Base-by-base conservation (phyloP, 2,888 invertebrate genomes). In the Limnephilus marmoratus region DNA sequence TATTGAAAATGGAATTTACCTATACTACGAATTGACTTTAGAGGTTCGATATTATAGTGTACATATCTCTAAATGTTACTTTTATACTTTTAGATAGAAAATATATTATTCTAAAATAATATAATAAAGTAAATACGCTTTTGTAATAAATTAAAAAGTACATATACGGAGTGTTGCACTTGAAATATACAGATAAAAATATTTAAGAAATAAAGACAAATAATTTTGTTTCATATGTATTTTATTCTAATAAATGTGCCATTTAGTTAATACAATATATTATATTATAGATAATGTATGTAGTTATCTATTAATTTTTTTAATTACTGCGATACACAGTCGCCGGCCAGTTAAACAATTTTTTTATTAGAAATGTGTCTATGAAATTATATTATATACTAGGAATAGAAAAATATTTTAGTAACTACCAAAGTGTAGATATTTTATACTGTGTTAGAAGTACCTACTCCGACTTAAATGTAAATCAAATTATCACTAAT, bases 191-290 rank as follows among this genome's bases (percentile, higher is more conserved):
- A 3, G 83, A 34, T 34, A 24, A 41, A 37, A 86, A 45, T 86
- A 41, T 29, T 45, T 86, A 86, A 45, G 29, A 49, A 41, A 45
- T 86, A 86, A 86, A 86, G 86, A 86, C 86, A 86, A 86, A 86
- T 45, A 45, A 86, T 15, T 45, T 86, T n/a, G 41, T 45, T 86
- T 29, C 45, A 86, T 45, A 15, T 86, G 24, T 45, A n/a, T 45
- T 45, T 45, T n/a, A 86, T 86, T 86, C 86, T 86, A 86, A 86
- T 86, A 86, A 86, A 41, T 86, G 86, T 86, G 86, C 86, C 86
- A 86, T 86, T 86, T 86, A 86, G 45, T 41, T 11, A 86, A 41
- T 37, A 41, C 29, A n/a, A n/a, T 45, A 41, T 41, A 41, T 41
- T 41, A 83, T 11, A 9, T 9, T 37, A 83, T 34, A 41, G 37